phyloP scores from a whole-genome alignment of 2,888 invertebrate genomes.

The Sesia bembeciformis region DNA sequence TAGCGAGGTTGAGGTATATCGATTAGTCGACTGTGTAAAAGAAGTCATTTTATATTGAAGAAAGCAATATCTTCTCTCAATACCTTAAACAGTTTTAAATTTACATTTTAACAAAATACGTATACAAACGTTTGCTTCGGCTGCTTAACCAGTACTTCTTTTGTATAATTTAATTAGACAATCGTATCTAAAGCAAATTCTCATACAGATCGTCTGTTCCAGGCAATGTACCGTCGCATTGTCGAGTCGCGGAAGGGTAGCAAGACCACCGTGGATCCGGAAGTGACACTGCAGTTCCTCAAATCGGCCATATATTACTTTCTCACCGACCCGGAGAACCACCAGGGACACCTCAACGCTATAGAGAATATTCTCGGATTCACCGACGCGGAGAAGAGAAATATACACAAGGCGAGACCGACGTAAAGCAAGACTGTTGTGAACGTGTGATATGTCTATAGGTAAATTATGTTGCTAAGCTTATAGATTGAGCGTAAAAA shows the following conservation, averaged over 20 bases:
- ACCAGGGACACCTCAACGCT: conserved; percentile 89
- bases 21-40: no score
- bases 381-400: conserved; percentile 85
- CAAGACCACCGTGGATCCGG: conserved; percentile 87
- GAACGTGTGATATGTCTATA: conserved; percentile 48
- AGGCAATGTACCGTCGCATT: conserved; percentile 91
- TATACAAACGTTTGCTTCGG: no score
- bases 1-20: no score
- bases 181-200: no score
- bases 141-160: no score
- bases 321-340: conserved; percentile 91
- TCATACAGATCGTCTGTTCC: conserved; percentile 25
- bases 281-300: conserved; percentile 92
- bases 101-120: no score
- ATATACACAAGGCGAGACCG: conserved; percentile 82
- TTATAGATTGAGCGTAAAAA: conserved; percentile 18
- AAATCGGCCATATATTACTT: conserved; percentile 96
- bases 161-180: no score
- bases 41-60: no score
- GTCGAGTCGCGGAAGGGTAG: conserved; percentile 83
- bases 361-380: conserved; percentile 94
- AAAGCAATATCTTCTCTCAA: no score
- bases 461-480: conserved; percentile 24
- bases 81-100: no score
- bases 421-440: conserved; percentile 50